Percentiles rank a stretch among this genome's conserved stretches.
Evolutionary conservation across 2,797 vertebrate species (phyloP).

Genomic region (Eleutherodactylus coqui): DNA sequence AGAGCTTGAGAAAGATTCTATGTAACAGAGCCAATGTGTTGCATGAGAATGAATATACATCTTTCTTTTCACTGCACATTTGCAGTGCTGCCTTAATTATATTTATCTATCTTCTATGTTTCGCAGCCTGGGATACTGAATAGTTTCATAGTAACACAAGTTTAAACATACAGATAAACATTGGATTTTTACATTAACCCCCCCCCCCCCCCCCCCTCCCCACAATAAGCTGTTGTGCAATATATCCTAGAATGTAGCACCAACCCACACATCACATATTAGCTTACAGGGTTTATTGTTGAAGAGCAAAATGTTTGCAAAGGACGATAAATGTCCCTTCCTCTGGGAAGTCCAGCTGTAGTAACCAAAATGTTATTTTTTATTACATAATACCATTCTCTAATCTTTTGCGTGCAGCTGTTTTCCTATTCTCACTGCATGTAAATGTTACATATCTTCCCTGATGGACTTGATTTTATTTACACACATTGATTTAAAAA

Average conservation of each 20-base stretch:
- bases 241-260: background rate
- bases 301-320: slow-evolving; percentile 18
- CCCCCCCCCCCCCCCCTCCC: too few species aligned
- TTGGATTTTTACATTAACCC: background rate
- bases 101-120: background rate
- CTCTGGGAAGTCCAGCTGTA: slow-evolving; percentile 42
- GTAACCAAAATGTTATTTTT: slow-evolving; percentile 41
- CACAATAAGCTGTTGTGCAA: background rate
- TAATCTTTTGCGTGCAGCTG: slow-evolving; percentile 38
- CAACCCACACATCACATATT: slow-evolving; percentile 4
- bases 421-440: slow-evolving; percentile 19
- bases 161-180: background rate
- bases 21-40: too few species aligned
- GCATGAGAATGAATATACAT: too few species aligned
- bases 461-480: background rate
- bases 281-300: slow-evolving; percentile 9
- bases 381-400: background rate
- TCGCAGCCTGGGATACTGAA: background rate
- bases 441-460: background rate
- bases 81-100: too few species aligned
- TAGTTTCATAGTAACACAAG: background rate
- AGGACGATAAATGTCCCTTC: slow-evolving; percentile 35
- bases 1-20: too few species aligned
- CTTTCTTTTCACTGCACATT: too few species aligned
- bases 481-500: slow-evolving; percentile 3